Conservation (phyloP, 2,888 invertebrate genomes). For the Tenodera sinensis region DNA sequence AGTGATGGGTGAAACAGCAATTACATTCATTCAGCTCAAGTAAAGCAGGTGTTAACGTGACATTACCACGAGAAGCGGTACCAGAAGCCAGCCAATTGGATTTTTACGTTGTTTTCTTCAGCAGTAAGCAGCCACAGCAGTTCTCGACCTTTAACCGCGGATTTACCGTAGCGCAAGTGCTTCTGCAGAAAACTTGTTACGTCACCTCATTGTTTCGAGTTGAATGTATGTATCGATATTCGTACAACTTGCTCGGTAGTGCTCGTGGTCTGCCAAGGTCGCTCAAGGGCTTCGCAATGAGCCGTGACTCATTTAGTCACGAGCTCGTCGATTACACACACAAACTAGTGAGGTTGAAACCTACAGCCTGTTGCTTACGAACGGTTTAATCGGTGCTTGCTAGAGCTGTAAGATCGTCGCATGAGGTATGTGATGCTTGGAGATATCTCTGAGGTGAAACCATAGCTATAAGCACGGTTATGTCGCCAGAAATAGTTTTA, state of each 20-base stretch:
- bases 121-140: background rate
- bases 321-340: background rate
- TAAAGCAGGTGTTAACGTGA: background rate
- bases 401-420: background rate
- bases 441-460: too few species aligned
- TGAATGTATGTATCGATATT: background rate
- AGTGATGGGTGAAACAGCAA: too few species aligned
- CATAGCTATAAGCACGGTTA: too few species aligned
- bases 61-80: background rate
- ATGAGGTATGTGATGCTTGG: too few species aligned
- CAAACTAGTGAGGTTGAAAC: background rate
- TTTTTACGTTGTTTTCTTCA: background rate
- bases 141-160: background rate
- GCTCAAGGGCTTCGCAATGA: background rate
- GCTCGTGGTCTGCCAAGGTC: background rate
- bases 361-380: background rate
- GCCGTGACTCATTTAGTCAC: background rate
- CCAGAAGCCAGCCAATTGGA: background rate
- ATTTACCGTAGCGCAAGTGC: background rate
- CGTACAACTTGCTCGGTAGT: background rate
- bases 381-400: background rate
- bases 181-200: background rate
- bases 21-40: too few species aligned
- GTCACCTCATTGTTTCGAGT: background rate
- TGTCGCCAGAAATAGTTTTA: too few species aligned